Conservation (phyloP, 1,140 invertebrate genomes). For the Zaprionus vittiger region DNA sequence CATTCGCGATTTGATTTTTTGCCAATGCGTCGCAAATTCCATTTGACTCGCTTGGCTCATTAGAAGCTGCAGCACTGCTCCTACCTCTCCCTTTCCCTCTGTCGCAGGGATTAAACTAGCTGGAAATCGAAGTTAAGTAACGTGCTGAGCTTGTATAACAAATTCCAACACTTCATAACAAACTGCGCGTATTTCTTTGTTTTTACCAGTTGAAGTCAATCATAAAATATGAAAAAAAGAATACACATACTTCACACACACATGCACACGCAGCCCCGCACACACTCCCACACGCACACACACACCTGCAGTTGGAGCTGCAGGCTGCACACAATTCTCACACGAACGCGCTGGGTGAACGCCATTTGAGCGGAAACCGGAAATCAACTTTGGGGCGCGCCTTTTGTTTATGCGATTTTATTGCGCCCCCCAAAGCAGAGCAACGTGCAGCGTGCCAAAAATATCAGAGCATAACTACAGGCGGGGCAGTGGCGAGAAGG, state of each 20-base stretch:
- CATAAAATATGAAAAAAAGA: slow-evolving; percentile 76
- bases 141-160: slow-evolving; percentile 15
- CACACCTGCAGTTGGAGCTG: slow-evolving; percentile 68
- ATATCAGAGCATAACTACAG: slow-evolving; percentile 67
- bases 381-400: slow-evolving; percentile 78
- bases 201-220: slow-evolving; percentile 59
- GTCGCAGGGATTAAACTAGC: background rate
- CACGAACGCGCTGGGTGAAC: slow-evolving; percentile 56
- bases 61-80: slow-evolving; percentile 4
- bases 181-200: slow-evolving; percentile 7
- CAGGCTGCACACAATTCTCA: slow-evolving; percentile 75
- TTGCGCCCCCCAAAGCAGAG: slow-evolving; percentile 35
- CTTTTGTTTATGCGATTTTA: slow-evolving; percentile 76
- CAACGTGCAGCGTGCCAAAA: slow-evolving; percentile 50
- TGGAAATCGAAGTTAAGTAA: slow-evolving; percentile 27
- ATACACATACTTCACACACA: slow-evolving; percentile 11
- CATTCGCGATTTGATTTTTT: slow-evolving; percentile 34
- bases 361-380: slow-evolving; percentile 81
- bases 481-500: slow-evolving; percentile 1
- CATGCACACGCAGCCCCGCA: slow-evolving; percentile 11
- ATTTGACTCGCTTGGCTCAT: slow-evolving; percentile 28
- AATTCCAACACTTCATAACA: slow-evolving; percentile 24
- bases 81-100: background rate
- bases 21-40: slow-evolving; percentile 20
- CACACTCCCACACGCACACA: slow-evolving; percentile 27